Evolutionary conservation across 2,797 vertebrate genomes (phyloP), one percentile per base, ranked within the genome.

Genomic region (Artibeus jamaicensis): DNA sequence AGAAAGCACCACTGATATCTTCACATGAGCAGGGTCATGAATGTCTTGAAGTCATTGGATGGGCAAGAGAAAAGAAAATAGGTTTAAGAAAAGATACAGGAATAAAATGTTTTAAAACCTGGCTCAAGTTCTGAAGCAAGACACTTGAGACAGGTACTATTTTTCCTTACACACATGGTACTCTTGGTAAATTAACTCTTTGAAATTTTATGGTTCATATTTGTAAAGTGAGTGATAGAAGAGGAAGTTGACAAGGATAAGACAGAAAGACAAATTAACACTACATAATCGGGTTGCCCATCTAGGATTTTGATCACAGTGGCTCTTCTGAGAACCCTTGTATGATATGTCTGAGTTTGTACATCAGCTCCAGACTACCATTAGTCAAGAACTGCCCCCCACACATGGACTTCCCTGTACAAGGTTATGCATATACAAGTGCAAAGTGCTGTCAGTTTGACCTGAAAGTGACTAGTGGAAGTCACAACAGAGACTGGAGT

Each of bases 341-440:
- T 34, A 42, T 78, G 10, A 34, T 10, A 22, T 10, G n/a, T 39
- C 37, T 89, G 29, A 91, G 19, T 57, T 34, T 32, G 16, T 14
- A 50, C 21, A 32, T 21, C 83, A 34, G n/a, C 12, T 57, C 16
- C 24, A 4, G 46, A 55, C 4, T 21, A 12, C 16, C 11, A 0
- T 12, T 65, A 44, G 16, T 59, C n/a, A 14, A 10, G 14, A 7
- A 62, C 9, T 1, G 1, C 14, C 39, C 12, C 46, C 50, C 0
- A 26, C 50, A 26, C 70, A 55, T 29, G 44, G 22, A 18, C 1
- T 86, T 7, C 19, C 26, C n/a, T 18, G 11, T 7, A 19, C 12
- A 6, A 26, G 9, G 0, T 11, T 15, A 5, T 46, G 46, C 26
- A 5, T 0, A 0, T 16, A 7, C 32, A 70, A 59, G 7, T 24